Evolutionary conservation across 2,113 vertebrate species (phyloP).

Genomic region (Cromileptes altivelis): DNA sequence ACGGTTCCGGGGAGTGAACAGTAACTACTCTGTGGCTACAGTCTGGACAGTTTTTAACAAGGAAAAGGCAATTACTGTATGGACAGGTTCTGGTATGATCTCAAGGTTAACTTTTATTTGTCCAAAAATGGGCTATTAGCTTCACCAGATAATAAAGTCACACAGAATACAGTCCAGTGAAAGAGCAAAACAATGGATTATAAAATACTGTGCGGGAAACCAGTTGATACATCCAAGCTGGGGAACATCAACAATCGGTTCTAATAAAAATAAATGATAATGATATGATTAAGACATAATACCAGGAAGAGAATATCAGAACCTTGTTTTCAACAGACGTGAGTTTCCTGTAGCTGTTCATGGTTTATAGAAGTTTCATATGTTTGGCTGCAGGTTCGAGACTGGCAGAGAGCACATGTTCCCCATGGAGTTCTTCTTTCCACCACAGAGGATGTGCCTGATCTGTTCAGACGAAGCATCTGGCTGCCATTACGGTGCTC

Average conservation of each 20-base stretch:
- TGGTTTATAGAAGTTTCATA: slow-evolving; percentile 7
- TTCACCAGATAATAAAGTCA: neutral
- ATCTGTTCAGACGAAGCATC: slow-evolving; percentile 98
- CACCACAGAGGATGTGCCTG: slow-evolving; percentile 95
- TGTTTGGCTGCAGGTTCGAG: slow-evolving; percentile 87
- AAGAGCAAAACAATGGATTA: neutral
- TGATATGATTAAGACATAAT: neutral
- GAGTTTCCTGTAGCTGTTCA: neutral
- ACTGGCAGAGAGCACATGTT: slow-evolving; percentile 90
- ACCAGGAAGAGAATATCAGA: neutral
- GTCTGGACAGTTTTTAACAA: slow-evolving; percentile 12
- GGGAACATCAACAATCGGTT: neutral
- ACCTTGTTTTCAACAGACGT: neutral
- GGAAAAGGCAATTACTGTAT: slow-evolving; percentile 9
- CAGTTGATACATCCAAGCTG: neutral
- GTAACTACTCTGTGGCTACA: slow-evolving; percentile 24
- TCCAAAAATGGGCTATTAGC: neutral
- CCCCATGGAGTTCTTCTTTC: slow-evolving; percentile 97
- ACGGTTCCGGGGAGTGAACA: neutral
- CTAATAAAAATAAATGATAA: neutral
- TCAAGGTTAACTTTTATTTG: slow-evolving; percentile 13
- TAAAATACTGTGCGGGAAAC: neutral
- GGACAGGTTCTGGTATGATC: neutral
- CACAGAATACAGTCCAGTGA: neutral
- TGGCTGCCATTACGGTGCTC: slow-evolving; percentile 97